A percentile compares a stretch with the other conserved stretches of the same genome.
These are phyloP conservation scores for Salpingus planirostris DNA, from an alignment of 2,888 invertebrate genomes.

Conservation along the genomic window DNA sequence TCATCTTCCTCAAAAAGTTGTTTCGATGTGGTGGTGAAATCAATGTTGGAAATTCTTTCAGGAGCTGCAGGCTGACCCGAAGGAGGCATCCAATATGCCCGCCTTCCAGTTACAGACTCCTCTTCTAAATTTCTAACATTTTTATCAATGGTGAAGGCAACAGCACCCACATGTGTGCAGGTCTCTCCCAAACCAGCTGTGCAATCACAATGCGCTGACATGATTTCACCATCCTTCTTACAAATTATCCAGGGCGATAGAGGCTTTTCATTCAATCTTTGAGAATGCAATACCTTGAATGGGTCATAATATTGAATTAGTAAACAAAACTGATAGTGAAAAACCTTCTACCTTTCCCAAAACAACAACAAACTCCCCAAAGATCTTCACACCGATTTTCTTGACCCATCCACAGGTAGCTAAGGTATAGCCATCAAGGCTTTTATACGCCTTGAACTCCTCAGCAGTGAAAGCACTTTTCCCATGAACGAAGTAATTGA, in stretches of 20 bases:
- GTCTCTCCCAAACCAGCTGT: background rate
- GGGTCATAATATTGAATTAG: too few species aligned
- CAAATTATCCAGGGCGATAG: background rate
- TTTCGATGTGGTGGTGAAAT: background rate
- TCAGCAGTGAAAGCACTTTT: too few species aligned
- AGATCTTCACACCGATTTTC: too few species aligned
- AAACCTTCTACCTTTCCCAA: too few species aligned
- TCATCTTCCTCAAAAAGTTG: too few species aligned
- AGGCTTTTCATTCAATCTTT: background rate
- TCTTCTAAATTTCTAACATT: background rate
- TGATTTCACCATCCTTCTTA: too few species aligned
- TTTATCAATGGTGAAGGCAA: background rate
- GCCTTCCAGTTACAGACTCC: background rate
- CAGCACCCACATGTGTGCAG: too few species aligned
- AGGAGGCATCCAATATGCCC: background rate
- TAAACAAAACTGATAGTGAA: too few species aligned
- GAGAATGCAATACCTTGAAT: background rate
- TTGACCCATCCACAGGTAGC: too few species aligned
- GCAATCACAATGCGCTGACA: background rate
- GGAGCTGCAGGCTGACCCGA: background rate
- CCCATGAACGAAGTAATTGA: background rate
- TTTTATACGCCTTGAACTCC: too few species aligned
- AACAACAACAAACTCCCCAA: too few species aligned
- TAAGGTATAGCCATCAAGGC: too few species aligned
- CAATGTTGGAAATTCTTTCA: background rate